Evolutionary conservation across 1,140 invertebrate species (phyloP), one percentile per base, ranked within the genome.

Genomic region (Cyrtorhinus lividipennis): DNA sequence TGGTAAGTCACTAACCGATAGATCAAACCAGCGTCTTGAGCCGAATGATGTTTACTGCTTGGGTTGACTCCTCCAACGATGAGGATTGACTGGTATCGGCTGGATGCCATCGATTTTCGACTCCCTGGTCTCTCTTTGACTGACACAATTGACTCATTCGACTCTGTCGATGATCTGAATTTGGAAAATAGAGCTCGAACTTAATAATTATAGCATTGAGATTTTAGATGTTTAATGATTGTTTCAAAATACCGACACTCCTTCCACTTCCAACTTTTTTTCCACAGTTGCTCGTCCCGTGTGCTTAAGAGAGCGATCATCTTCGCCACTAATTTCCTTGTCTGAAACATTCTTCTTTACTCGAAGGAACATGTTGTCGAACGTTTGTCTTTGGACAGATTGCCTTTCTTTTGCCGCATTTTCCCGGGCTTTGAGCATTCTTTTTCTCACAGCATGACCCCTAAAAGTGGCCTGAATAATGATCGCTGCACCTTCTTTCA

Each of bases 391-490:
- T 38, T 15, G 5, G 5, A 15, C 5, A 15, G 30, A 38, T 15
- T 8, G 5, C 5, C 5, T 8, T 15, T 38, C 30, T 15, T 38
- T 38, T 15, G 15, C 15, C 5, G 5, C 30, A 5, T 8, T 5
- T 15, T 38, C 15, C 30, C 5, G 5, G 30, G 30, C 38, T 3
- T 53, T 56, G 3, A 13, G 23, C 76, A 83, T 81, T 64, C 77
- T 80, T 70, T 79, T 79, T 67, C 83, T 78, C 22, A 81, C 79
- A 75, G 82, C 79, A 73, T 85, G 84, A 44, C 84, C 83, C 69
- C 84, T 75, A 71, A 83, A 86, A 60, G 76, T 80, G 66, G 84
- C 83, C 72, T 86, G 84, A 72, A 86, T 86, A 72, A 81, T 83
- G 56, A 79, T 81, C 64, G 84, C 83, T 61, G 84, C 83, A 69